A percentile compares a stretch with the other conserved stretches of the same genome.
Evolutionary conservation across 2,888 invertebrate genomes (phyloP).

Genomic region (Hemicrepidius hirtus): DNA sequence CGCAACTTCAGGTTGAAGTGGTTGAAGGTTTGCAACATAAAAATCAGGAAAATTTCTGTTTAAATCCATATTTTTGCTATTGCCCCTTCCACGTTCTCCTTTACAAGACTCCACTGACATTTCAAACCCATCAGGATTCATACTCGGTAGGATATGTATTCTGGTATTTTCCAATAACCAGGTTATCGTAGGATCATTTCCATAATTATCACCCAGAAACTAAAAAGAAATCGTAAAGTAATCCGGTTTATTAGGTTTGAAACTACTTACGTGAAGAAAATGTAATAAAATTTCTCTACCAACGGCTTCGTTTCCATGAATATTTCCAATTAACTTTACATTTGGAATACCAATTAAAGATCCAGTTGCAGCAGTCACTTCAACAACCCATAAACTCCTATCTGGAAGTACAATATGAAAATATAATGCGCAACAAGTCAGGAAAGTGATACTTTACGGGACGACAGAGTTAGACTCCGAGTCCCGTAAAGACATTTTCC

Average conservation of each 20-base stretch:
- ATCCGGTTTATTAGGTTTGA: too few species aligned
- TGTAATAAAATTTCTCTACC: constrained; percentile 81
- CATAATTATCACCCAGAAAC: constrained; percentile 72
- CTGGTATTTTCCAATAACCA: constrained; percentile 80
- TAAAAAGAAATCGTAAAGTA: constrained; percentile 59
- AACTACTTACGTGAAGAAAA: constrained; percentile 70
- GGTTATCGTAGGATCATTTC: constrained; percentile 71
- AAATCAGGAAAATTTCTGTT: constrained; percentile 81
- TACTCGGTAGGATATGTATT: constrained; percentile 82
- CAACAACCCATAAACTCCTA: constrained; percentile 76
- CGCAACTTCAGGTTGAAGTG: constrained; percentile 75
- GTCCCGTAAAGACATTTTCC: too few species aligned
- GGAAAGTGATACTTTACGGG: too few species aligned
- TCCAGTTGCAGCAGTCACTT: constrained; percentile 70
- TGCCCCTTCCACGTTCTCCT: constrained; percentile 63
- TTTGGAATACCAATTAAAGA: constrained; percentile 75
- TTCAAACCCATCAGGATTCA: constrained; percentile 85
- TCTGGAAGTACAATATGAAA: constrained; percentile 68
- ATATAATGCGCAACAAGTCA: too few species aligned
- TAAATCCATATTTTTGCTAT: constrained; percentile 66
- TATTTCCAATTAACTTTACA: constrained; percentile 83
- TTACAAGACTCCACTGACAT: constrained; percentile 63
- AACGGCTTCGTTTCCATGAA: constrained; percentile 83
- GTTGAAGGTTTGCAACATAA: constrained; percentile 70
- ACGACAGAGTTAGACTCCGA: too few species aligned